A percentile compares a stretch with the other conserved stretches of the same genome.
phyloP scores from a whole-genome alignment of 1,140 invertebrate species.

The Meloidogyne hapla region DNA sequence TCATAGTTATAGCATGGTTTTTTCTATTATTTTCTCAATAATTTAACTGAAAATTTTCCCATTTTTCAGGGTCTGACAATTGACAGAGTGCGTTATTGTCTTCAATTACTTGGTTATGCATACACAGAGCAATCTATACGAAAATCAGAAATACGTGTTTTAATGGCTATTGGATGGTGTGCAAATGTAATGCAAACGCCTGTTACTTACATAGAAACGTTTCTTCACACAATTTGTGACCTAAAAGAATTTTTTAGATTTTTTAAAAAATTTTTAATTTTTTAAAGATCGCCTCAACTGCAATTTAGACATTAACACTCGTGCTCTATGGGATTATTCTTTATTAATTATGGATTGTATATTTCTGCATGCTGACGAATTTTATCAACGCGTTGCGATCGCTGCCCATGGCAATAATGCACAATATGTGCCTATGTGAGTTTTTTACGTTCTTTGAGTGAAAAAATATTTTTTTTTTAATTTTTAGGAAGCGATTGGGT shows the following conservation, averaged over 20 bases:
- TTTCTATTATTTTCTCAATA: neutral
- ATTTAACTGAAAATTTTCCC: neutral
- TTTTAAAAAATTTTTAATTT: neutral
- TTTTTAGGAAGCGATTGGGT: conserved; percentile 27
- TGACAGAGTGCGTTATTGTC: conserved; percentile 28
- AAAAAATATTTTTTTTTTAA: no score
- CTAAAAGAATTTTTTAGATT: no score
- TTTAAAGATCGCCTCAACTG: conserved; percentile 12
- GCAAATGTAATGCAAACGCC: conserved; percentile 28
- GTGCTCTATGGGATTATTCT: conserved; percentile 33
- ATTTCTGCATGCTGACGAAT: conserved; percentile 25
- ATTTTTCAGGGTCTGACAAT: conserved; percentile 24
- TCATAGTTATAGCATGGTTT: conserved; percentile 19
- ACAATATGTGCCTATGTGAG: conserved; percentile 13
- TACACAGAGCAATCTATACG: conserved; percentile 36
- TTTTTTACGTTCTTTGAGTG: neutral
- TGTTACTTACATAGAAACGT: conserved; percentile 33
- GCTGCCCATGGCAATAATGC: conserved; percentile 23
- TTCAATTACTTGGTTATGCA: conserved; percentile 36
- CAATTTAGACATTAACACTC: conserved; percentile 20
- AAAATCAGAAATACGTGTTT: conserved; percentile 37
- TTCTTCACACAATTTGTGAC: conserved; percentile 36
- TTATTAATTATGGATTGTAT: conserved; percentile 31
- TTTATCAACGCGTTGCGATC: conserved; percentile 23
- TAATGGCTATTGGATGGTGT: conserved; percentile 34